Evolutionary conservation across 2,888 invertebrate species (phyloP).

Genomic region (Automeris io): DNA sequence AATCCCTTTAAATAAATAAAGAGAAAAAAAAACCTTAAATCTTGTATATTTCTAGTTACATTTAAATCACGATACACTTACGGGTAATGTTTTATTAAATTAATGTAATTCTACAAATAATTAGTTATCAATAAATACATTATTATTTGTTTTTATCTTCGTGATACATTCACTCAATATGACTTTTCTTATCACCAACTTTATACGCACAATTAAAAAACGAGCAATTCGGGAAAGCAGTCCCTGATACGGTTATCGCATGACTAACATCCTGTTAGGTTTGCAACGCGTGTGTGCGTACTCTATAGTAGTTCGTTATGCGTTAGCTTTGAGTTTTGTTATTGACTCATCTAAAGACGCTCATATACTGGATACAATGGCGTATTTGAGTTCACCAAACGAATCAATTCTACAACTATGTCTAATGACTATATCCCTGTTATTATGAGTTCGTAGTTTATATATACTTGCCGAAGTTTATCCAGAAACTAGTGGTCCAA

Average conservation of each 20-base stretch:
- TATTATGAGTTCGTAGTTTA: too few relatives aligned
- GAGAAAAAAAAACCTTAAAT: too few relatives aligned
- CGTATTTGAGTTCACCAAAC: background rate
- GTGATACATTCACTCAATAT: background rate
- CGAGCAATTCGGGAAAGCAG: conserved; percentile 35
- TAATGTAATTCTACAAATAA: too few relatives aligned
- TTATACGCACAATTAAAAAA: conserved; percentile 8
- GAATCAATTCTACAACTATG: too few relatives aligned
- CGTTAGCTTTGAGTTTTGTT: conserved; percentile 19
- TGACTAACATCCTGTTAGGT: conserved; percentile 45
- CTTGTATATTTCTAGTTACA: too few relatives aligned
- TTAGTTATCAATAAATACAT: too few relatives aligned
- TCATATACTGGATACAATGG: background rate
- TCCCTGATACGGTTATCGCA: conserved; percentile 41
- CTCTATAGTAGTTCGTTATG: conserved; percentile 35
- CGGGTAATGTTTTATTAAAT: too few relatives aligned
- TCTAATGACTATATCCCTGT: too few relatives aligned
- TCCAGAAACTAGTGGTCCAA: too few relatives aligned
- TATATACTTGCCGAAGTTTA: too few relatives aligned
- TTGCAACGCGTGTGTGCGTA: conserved; percentile 13
- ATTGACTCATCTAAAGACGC: conserved; percentile 2
- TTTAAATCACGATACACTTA: too few relatives aligned
- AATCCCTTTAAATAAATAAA: too few relatives aligned
- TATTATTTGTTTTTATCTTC: background rate
- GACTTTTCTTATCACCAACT: background rate